Conservation (phyloP, 2,113 vertebrate species). For the Meleagris gallopavo region DNA sequence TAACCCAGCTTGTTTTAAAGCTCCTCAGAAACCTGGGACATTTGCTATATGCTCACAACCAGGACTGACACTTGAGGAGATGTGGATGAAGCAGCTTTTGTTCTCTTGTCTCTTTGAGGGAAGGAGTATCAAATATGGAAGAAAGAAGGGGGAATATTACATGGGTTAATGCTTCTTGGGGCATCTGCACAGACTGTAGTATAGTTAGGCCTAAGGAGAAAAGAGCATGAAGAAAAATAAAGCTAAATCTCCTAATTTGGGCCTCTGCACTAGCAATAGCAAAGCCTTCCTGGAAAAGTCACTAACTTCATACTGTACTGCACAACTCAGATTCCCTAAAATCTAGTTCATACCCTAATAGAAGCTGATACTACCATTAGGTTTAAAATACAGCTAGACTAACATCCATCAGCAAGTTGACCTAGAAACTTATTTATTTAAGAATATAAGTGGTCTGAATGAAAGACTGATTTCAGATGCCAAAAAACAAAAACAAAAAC, state of each 20-base stretch:
- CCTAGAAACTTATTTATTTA: slow-evolving; percentile 75
- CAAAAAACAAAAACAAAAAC: slow-evolving; percentile 75
- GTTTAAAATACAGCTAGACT: slow-evolving; percentile 1
- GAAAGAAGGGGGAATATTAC: neutral
- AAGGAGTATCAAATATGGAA: neutral
- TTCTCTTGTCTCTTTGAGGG: neutral
- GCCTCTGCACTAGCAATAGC: neutral
- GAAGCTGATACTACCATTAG: slow-evolving; percentile 4
- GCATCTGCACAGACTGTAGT: neutral
- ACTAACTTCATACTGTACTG: neutral
- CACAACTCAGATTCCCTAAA: neutral
- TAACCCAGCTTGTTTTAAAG: neutral
- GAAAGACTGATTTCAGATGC: slow-evolving; percentile 55
- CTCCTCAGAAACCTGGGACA: neutral
- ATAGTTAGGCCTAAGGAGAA: neutral
- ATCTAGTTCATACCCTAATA: neutral
- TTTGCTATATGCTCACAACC: neutral
- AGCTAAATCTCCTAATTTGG: neutral
- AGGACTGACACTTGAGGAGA: neutral
- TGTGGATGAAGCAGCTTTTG: neutral
- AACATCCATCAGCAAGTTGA: slow-evolving; percentile 54
- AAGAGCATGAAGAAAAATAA: neutral
- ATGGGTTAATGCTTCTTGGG: neutral
- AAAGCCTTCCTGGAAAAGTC: neutral
- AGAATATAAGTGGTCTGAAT: slow-evolving; percentile 66